Conservation (phyloP, 2,888 invertebrate species). For the Timandra comae region DNA sequence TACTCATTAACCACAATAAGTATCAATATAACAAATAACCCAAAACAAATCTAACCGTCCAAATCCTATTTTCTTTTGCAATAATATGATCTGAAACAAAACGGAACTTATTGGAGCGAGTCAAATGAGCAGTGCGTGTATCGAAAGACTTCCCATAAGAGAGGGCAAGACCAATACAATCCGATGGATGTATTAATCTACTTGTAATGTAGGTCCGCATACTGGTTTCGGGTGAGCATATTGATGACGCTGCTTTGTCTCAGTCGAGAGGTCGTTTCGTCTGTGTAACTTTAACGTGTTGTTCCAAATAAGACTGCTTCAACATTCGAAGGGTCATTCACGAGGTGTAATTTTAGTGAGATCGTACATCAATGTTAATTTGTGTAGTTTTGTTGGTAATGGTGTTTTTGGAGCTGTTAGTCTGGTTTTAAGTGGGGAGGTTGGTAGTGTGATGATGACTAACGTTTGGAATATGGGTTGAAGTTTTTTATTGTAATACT, state of each 20-base stretch:
- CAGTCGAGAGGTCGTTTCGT: constrained; percentile 51
- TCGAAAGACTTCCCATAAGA: constrained; percentile 58
- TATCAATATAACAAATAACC: too few species aligned
- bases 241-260: constrained; percentile 67
- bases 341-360: constrained; percentile 39
- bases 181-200: constrained; percentile 61
- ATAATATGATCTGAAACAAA: constrained; percentile 23
- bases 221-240: constrained; percentile 48
- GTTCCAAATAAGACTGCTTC: constrained; percentile 46
- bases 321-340: constrained; percentile 35
- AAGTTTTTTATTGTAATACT: too few species aligned
- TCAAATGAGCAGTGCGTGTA: constrained; percentile 58
- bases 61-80: background rate
- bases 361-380: constrained; percentile 18
- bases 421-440: constrained; percentile 6
- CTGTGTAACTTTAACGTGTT: constrained; percentile 50
- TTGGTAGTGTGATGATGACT: too few species aligned
- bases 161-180: constrained; percentile 31
- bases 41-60: constrained; percentile 1
- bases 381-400: constrained; percentile 11
- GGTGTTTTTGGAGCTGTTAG: constrained; percentile 5
- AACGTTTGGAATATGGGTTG: too few species aligned
- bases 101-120: constrained; percentile 32
- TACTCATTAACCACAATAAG: too few species aligned
- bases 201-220: constrained; percentile 47